Percentiles rank a stretch among this genome's conserved stretches.
These are phyloP conservation scores for Embiotoca jacksoni DNA, from an alignment of 2,113 vertebrate genomes.

Conservation along the genomic window DNA sequence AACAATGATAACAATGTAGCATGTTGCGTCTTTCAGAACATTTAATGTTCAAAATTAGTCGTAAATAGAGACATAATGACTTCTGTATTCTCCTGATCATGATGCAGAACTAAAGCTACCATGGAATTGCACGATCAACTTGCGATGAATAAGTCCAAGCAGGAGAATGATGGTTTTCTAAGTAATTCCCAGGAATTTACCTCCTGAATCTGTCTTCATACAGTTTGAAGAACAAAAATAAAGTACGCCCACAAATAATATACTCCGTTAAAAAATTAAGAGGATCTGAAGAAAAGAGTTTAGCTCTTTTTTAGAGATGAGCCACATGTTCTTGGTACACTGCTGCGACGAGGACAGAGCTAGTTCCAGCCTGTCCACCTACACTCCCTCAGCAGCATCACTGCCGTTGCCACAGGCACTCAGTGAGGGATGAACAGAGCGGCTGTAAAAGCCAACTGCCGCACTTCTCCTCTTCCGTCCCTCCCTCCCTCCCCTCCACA, in stretches of 20 bases:
- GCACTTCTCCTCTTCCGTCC: conserved; percentile 37
- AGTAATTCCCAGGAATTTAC: not conserved
- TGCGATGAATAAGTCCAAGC: no score
- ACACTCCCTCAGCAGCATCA: conserved; percentile 48
- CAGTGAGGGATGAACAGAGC: conserved; percentile 62
- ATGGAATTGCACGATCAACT: no score
- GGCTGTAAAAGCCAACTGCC: conserved; percentile 55
- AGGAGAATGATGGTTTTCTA: no score
- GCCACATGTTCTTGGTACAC: conserved; percentile 8
- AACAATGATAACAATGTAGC: no score
- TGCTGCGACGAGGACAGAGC: conserved; percentile 28
- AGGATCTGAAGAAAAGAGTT: no score
- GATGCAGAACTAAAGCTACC: not conserved
- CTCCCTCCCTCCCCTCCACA: conserved; percentile 13
- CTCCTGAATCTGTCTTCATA: not conserved
- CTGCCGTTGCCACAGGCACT: conserved; percentile 56
- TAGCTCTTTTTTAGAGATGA: no score
- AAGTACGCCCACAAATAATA: not conserved
- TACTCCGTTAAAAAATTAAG: no score
- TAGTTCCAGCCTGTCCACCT: conserved; percentile 46
- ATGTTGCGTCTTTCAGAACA: no score
- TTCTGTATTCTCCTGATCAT: not conserved
- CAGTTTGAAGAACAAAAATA: not conserved
- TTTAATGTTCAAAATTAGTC: no score
- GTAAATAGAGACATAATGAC: no score